phyloP scores from a whole-genome alignment of 2,797 vertebrate genomes.

The Acrossocheilus fasciatus region DNA sequence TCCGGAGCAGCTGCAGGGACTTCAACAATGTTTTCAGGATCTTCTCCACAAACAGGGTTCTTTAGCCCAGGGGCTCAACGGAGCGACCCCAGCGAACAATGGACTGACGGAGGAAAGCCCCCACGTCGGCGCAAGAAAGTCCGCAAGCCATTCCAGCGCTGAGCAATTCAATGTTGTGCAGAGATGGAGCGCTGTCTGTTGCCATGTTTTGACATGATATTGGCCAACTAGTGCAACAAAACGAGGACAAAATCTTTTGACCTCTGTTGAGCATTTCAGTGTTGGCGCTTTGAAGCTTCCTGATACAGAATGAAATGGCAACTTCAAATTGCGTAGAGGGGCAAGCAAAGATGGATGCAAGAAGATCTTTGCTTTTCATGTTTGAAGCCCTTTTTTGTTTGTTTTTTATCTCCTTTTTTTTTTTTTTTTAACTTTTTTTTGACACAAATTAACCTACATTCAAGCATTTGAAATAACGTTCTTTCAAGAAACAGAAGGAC shows the following conservation, averaged over 20 bases:
- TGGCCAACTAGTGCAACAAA: slow-evolving; percentile 5
- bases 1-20: slow-evolving; percentile 62
- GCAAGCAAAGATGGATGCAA: background rate
- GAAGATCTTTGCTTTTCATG: background rate
- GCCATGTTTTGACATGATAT: slow-evolving; percentile 3
- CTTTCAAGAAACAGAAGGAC: background rate
- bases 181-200: background rate
- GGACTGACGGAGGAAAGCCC: slow-evolving; percentile 76
- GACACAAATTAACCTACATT: background rate
- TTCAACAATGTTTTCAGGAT: slow-evolving; percentile 76
- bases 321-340: background rate
- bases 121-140: slow-evolving; percentile 87
- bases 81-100: slow-evolving; percentile 74
- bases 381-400: slow-evolving; percentile 11
- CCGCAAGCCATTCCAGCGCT: slow-evolving; percentile 91
- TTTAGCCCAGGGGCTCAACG: slow-evolving; percentile 72
- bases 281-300: slow-evolving; percentile 31
- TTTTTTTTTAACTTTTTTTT: background rate
- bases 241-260: slow-evolving; percentile 3
- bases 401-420: background rate
- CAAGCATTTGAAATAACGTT: slow-evolving; percentile 7
- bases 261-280: slow-evolving; percentile 29
- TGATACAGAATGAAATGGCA: background rate
- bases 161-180: slow-evolving; percentile 64
- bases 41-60: slow-evolving; percentile 73